These are phyloP conservation scores for Ceratosolen fusciceps DNA, from an alignment of 1,140 invertebrate species.

Conservation along the genomic window DNA sequence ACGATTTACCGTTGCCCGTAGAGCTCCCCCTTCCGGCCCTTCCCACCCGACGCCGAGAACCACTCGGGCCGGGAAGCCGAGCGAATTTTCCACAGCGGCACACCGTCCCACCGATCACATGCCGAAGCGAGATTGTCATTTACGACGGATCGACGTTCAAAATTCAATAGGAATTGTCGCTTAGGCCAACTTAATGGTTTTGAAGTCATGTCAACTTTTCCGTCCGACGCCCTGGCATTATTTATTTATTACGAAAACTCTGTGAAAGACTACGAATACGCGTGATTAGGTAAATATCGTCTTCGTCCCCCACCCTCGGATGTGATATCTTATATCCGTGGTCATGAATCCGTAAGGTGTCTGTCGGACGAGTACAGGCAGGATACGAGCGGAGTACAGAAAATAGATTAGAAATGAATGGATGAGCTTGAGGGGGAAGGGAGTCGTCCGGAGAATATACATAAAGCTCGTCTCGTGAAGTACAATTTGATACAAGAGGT, in stretches of 20 bases:
- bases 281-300: background rate
- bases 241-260: background rate
- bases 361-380: too few relatives aligned
- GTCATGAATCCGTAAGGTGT: too few relatives aligned
- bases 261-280: background rate
- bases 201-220: too few relatives aligned
- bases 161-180: background rate
- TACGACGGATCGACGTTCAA: background rate
- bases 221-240: too few relatives aligned
- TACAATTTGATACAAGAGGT: background rate
- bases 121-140: background rate
- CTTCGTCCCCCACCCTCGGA: too few relatives aligned
- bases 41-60: too few relatives aligned
- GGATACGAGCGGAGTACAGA: too few relatives aligned
- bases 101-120: slow-evolving; percentile 2
- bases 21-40: slow-evolving; percentile 11
- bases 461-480: background rate
- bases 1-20: slow-evolving; percentile 42
- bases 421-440: background rate
- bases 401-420: too few relatives aligned
- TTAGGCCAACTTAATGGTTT: background rate
- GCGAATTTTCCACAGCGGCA: slow-evolving; percentile 8
- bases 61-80: too few relatives aligned
- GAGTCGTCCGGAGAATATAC: background rate
- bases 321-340: too few relatives aligned